Conservation (phyloP, 2,888 invertebrate species). For the Unio pictorum region DNA sequence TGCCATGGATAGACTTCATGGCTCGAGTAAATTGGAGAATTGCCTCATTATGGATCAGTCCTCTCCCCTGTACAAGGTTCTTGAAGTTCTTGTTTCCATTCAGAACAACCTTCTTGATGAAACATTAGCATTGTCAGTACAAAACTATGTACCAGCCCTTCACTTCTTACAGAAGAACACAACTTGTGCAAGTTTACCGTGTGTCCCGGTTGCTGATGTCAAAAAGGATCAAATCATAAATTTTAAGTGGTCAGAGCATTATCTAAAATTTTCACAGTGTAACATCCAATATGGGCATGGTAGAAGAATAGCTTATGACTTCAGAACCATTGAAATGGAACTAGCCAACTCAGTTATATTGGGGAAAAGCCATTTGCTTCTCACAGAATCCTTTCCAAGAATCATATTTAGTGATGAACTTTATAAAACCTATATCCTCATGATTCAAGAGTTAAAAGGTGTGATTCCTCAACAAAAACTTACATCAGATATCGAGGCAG, state of each 20-base stretch:
- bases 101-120: constrained; percentile 37
- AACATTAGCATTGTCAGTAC: constrained; percentile 1
- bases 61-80: constrained; percentile 15
- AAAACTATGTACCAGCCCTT: constrained; percentile 9
- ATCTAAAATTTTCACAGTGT: constrained; percentile 25
- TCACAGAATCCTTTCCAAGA: constrained; percentile 16
- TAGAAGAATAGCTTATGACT: constrained; percentile 25
- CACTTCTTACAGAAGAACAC: constrained; percentile 14
- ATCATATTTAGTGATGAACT: constrained; percentile 41
- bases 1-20: not conserved
- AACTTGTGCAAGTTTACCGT: constrained; percentile 5
- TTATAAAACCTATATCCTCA: constrained; percentile 26
- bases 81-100: constrained; percentile 20
- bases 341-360: constrained; percentile 15
- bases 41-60: constrained; percentile 29
- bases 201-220: constrained; percentile 18
- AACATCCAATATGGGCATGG: constrained; percentile 25
- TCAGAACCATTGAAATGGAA: constrained; percentile 32
- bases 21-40: not conserved
- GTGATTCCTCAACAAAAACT: constrained; percentile 26
- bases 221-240: constrained; percentile 7
- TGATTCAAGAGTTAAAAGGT: constrained; percentile 17
- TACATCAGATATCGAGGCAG: constrained; percentile 16
- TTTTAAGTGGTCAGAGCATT: constrained; percentile 14
- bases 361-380: constrained; percentile 20